Conservation (phyloP, 1,140 invertebrate genomes). For the Oryctes rhinoceros region DNA sequence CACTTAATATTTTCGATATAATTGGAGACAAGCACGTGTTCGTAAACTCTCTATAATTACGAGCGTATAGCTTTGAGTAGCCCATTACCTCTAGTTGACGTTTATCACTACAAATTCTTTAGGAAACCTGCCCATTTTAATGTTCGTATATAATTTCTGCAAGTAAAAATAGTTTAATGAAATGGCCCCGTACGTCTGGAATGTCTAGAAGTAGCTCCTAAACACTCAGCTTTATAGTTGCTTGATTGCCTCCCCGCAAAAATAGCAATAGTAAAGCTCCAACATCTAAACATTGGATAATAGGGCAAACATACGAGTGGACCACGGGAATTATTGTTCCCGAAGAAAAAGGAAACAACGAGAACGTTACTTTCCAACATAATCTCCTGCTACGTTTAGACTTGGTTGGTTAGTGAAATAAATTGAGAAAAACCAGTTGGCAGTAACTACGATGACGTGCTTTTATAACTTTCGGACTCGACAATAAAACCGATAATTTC, state of each 20-base stretch:
- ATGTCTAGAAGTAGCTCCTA: not conserved
- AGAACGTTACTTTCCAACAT: not conserved
- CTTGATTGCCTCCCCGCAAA: not conserved
- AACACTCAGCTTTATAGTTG: not conserved
- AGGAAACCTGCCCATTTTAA: not conserved
- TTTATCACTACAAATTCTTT: not conserved
- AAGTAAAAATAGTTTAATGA: not conserved
- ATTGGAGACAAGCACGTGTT: not conserved
- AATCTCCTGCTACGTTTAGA: no score
- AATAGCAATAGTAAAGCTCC: not conserved
- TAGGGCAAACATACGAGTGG: not conserved
- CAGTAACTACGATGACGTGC: no score
- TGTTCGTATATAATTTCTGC: not conserved
- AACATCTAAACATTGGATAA: not conserved
- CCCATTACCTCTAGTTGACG: not conserved
- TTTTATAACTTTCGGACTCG: no score
- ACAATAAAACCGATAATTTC: no score
- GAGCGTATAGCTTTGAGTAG: not conserved
- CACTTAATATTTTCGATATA: not conserved
- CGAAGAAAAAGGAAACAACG: not conserved
- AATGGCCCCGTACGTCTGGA: not conserved
- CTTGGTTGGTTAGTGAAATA: no score
- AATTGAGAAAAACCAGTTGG: no score
- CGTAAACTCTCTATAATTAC: constrained; percentile 1
- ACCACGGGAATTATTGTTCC: no score